These are phyloP conservation scores for Heliconius erato DNA, from an alignment of 2,888 invertebrate genomes.

Conservation along the genomic window DNA sequence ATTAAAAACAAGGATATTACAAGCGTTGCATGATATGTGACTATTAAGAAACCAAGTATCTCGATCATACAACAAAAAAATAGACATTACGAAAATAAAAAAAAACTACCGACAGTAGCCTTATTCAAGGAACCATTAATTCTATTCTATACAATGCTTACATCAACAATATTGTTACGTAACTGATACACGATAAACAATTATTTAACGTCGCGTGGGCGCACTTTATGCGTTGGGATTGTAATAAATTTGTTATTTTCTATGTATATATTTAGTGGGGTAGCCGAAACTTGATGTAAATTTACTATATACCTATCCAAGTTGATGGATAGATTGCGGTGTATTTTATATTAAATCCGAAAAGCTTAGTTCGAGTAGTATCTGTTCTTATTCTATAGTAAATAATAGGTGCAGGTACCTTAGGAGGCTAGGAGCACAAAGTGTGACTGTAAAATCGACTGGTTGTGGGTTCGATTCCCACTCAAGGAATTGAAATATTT, in stretches of 20 bases:
- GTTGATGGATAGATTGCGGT: slow-evolving; percentile 22
- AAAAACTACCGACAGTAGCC: slow-evolving; percentile 6
- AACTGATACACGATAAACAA: slow-evolving; percentile 46
- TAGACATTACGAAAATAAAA: slow-evolving; percentile 25
- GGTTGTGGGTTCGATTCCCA: no score
- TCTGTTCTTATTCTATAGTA: not conserved
- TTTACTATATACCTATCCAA: not conserved
- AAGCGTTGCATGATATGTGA: not conserved
- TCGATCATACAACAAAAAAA: not conserved
- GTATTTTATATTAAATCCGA: not conserved
- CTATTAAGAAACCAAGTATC: not conserved
- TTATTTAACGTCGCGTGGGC: slow-evolving; percentile 47
- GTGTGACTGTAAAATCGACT: no score
- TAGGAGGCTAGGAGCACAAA: not conserved
- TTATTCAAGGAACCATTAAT: slow-evolving; percentile 35
- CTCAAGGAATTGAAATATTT: no score
- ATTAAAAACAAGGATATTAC: not conserved
- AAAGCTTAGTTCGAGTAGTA: not conserved
- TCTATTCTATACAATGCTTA: slow-evolving; percentile 35
- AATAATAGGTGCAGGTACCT: not conserved
- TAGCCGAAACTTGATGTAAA: slow-evolving; percentile 35
- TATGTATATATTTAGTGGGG: slow-evolving; percentile 38
- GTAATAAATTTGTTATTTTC: slow-evolving; percentile 33
- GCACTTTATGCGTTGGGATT: slow-evolving; percentile 36
- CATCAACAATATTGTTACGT: slow-evolving; percentile 47